Base-by-base conservation (phyloP, 2,888 invertebrate genomes). In the Yponomeuta sedellus region DNA sequence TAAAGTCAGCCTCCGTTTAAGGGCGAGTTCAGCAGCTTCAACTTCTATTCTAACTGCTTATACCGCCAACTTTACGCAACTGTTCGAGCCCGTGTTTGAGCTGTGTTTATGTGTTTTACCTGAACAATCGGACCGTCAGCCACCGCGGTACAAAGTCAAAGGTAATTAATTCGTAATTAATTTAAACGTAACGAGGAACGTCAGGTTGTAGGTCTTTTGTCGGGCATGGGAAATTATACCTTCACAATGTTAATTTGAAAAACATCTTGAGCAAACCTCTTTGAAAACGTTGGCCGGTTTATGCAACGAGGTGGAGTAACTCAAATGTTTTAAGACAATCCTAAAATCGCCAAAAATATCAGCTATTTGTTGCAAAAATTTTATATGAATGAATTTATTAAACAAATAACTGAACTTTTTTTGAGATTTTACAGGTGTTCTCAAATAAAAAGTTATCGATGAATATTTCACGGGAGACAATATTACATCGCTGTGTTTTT, bases 81-180 rank as follows among this genome's bases (percentile, higher is more conserved):
- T 16, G 44, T 52, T 52, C 44, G 44, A 52, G 4, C 3, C 44
- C 44, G 12, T 52, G 44, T 52, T 52, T 52, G 44, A 52, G 20
- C 58, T 19, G 20, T 58, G 58, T 58, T 58, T 58, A 20, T 57
- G 4, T 58, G 20, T 58, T 58, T 58, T 58, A 58, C 44, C 44
- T 52, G 16, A 58, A 58, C 58, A 58, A 58, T 20, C 58, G 58
- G 58, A 19, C 58, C 58, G 58, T 20, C 19, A 10, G 10, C 58
- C 20, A 10, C 19, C 20, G 10, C 58, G 58, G 19, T 19, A 22
- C 20, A 58, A 58, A 58, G 58, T 10, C 58, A 58, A 58, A 58
- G 58, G 58, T 58, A 58, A 58, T 58, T 58, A 19, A 58, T 58
- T 20, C 19, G 10, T 58, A 58, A 58, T 58, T 58, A 58, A 58